Percentiles rank a stretch among this genome's conserved stretches.
phyloP scores from a whole-genome alignment of 2,888 invertebrate species.

The Pollenia amentaria region DNA sequence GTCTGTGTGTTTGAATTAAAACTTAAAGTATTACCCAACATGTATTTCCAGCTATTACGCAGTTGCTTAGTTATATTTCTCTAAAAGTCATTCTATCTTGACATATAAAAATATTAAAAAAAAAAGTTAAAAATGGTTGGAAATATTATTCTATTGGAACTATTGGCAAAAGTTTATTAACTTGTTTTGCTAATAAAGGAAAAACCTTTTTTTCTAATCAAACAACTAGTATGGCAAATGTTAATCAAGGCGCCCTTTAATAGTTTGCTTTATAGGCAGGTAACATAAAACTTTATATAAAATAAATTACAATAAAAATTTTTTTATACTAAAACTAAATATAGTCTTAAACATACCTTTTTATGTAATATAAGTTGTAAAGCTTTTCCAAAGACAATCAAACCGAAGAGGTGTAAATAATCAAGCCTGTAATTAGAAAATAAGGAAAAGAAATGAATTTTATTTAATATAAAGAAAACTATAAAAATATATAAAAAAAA shows the following conservation, averaged over 20 bases:
- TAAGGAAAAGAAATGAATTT: neutral
- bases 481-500: neutral
- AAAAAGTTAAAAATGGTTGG: neutral
- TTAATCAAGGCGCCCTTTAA: slow-evolving; percentile 72
- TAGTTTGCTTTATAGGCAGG: slow-evolving; percentile 40
- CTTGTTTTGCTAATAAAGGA: neutral
- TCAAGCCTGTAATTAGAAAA: slow-evolving; percentile 50
- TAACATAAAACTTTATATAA: neutral
- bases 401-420: slow-evolving; percentile 48
- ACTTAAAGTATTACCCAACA: neutral
- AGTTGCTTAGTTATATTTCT: slow-evolving; percentile 16
- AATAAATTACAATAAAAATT: slow-evolving; percentile 50
- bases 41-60: slow-evolving; percentile 65
- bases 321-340: slow-evolving; percentile 5
- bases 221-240: slow-evolving; percentile 54
- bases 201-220: slow-evolving; percentile 12
- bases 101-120: neutral
- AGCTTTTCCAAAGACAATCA: slow-evolving; percentile 8
- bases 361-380: slow-evolving; percentile 31
- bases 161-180: slow-evolving; percentile 57
- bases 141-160: neutral
- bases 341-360: slow-evolving; percentile 52
- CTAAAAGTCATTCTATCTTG: slow-evolving; percentile 27
- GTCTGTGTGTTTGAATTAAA: neutral
- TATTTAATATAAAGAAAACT: neutral